Percentiles rank a stretch among this genome's conserved stretches.
Conservation (phyloP, 2,888 invertebrate species). For the Cerastis rubricosa region DNA sequence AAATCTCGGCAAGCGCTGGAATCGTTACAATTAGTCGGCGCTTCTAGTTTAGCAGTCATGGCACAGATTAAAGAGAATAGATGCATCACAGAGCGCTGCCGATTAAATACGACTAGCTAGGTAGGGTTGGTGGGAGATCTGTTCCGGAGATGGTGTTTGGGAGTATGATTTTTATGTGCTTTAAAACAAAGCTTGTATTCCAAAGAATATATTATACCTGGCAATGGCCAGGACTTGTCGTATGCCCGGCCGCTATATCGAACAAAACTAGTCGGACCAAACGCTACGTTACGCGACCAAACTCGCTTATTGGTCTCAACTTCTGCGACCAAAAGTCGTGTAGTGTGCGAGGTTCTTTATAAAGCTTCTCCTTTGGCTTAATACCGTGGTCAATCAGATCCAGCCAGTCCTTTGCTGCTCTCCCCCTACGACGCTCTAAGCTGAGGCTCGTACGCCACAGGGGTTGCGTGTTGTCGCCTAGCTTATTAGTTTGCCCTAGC, state of each 20-base stretch:
- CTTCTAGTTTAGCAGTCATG: conserved; percentile 74
- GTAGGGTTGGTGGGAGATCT: conserved; percentile 72
- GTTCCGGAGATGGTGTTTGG: no score
- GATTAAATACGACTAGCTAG: conserved; percentile 75
- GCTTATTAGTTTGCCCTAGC: no score
- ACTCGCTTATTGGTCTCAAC: neutral
- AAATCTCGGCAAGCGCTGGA: conserved; percentile 63
- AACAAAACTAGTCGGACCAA: neutral
- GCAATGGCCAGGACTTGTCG: neutral
- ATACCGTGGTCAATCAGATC: neutral
- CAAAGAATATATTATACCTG: neutral
- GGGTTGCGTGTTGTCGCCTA: no score
- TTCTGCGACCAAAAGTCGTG: neutral
- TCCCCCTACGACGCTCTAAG: no score
- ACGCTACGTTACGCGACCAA: neutral
- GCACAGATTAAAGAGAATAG: conserved; percentile 78
- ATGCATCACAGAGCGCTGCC: conserved; percentile 73
- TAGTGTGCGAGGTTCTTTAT: neutral
- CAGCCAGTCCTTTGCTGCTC: no score
- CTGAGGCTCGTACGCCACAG: no score
- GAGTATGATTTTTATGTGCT: neutral
- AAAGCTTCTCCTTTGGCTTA: neutral
- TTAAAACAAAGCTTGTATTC: neutral
- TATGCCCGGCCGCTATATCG: neutral
- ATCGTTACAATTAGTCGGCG: conserved; percentile 70